These are phyloP conservation scores for Sorex fumeus DNA, from an alignment of 2,113 vertebrate genomes.

Conservation along the genomic window DNA sequence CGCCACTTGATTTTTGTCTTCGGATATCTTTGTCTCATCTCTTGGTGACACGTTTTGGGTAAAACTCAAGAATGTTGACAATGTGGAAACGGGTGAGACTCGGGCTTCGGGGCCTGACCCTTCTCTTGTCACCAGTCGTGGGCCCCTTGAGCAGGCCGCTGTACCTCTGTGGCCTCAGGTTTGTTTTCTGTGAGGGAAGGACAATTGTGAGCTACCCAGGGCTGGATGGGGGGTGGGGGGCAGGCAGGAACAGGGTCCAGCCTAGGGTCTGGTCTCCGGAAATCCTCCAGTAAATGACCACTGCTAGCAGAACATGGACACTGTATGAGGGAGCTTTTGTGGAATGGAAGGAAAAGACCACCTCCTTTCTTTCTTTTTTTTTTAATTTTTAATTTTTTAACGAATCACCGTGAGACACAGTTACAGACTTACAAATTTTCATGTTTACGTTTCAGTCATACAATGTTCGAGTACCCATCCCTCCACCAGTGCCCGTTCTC, in stretches of 20 bases:
- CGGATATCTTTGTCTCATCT: neutral
- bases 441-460: too few species aligned
- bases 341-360: neutral
- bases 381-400: too few species aligned
- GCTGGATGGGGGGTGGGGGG: neutral
- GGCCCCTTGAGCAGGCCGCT: neutral
- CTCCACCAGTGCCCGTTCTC: too few species aligned
- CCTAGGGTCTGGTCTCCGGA: neutral
- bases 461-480: too few species aligned
- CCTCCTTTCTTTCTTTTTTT: too few species aligned
- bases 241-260: neutral
- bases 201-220: fast-evolving
- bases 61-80: neutral
- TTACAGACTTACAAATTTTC: too few species aligned
- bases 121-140: neutral
- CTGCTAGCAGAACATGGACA: neutral
- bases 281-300: neutral
- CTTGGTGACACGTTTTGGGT: neutral
- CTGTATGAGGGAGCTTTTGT: neutral
- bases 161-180: conserved; percentile 22
- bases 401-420: too few species aligned
- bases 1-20: neutral
- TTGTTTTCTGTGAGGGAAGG: neutral
- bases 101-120: too few species aligned
- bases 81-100: neutral